Evolutionary conservation across 2,797 vertebrate genomes (phyloP).

Genomic region (Rallus crepitans): DNA sequence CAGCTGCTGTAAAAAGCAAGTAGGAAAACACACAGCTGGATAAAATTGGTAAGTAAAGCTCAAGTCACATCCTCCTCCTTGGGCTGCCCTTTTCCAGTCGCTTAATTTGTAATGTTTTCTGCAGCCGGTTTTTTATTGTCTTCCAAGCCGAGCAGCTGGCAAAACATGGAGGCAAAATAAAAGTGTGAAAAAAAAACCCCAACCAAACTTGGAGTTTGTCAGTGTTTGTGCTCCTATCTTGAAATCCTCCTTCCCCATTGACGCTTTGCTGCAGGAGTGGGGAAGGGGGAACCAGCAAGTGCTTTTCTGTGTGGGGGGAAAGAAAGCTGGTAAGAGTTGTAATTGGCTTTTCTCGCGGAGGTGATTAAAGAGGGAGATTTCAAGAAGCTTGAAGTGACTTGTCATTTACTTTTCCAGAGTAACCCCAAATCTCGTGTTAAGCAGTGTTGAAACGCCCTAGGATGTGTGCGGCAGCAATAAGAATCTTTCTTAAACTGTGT

Average conservation of each 20-base stretch:
- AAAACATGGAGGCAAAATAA: constrained; percentile 40
- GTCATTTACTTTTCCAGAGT: background rate
- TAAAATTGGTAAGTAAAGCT: constrained; percentile 67
- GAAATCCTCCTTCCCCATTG: background rate
- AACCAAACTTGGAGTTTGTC: background rate
- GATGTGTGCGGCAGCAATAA: background rate
- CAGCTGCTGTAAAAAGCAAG: constrained; percentile 61
- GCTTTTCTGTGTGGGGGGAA: background rate
- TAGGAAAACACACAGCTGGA: constrained; percentile 56
- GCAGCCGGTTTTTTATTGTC: background rate
- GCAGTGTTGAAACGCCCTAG: background rate
- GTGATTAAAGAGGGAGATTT: background rate
- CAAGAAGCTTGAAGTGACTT: background rate
- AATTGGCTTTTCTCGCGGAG: background rate
- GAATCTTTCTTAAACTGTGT: background rate
- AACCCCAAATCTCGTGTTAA: background rate
- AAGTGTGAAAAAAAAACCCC: background rate
- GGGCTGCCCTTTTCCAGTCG: background rate
- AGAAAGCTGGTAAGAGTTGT: background rate
- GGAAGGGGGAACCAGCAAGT: background rate
- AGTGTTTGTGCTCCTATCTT: background rate
- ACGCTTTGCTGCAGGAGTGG: background rate
- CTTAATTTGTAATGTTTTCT: background rate
- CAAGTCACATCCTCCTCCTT: background rate
- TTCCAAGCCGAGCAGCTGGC: constrained; percentile 12